Evolutionary conservation across 2,888 invertebrate genomes (phyloP).

Genomic region (Megalurothrips usitatus): DNA sequence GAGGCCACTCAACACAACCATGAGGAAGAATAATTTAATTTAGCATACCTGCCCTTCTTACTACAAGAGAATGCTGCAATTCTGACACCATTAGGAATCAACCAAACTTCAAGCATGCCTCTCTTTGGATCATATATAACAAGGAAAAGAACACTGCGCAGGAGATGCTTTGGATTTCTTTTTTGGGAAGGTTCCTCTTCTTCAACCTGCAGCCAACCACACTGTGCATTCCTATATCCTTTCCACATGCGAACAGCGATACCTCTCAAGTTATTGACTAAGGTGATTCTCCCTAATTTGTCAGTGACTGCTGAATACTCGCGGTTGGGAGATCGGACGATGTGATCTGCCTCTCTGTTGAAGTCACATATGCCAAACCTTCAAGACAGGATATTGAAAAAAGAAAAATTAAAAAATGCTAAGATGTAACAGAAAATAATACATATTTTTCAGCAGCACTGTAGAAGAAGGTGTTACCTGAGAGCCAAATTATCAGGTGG

Average conservation of each 20-base stretch:
- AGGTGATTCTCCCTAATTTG: constrained; percentile 77
- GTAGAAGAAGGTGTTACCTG: constrained; percentile 43
- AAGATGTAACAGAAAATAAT: background rate
- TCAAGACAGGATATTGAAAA: constrained; percentile 25
- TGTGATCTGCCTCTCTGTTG: constrained; percentile 65
- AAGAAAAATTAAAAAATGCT: constrained; percentile 29
- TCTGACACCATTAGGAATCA: constrained; percentile 82
- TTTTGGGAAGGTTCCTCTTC: constrained; percentile 52
- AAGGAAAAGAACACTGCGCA: constrained; percentile 59
- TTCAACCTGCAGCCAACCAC: constrained; percentile 82
- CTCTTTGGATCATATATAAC: constrained; percentile 90
- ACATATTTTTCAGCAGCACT: background rate
- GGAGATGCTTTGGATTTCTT: constrained; percentile 32
- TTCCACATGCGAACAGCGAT: constrained; percentile 84
- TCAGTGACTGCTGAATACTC: constrained; percentile 78
- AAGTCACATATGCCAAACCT: constrained; percentile 76
- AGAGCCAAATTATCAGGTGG: constrained; percentile 63
- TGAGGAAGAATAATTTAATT: background rate
- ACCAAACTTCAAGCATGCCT: constrained; percentile 90
- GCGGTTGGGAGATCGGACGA: constrained; percentile 75
- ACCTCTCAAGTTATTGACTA: constrained; percentile 78
- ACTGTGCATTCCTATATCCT: constrained; percentile 93
- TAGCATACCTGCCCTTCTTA: constrained; percentile 61
- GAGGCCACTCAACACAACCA: background rate
- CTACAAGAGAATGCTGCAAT: constrained; percentile 88